Conservation (phyloP, 2,113 vertebrate species). For the Neomonachus schauinslandi region DNA sequence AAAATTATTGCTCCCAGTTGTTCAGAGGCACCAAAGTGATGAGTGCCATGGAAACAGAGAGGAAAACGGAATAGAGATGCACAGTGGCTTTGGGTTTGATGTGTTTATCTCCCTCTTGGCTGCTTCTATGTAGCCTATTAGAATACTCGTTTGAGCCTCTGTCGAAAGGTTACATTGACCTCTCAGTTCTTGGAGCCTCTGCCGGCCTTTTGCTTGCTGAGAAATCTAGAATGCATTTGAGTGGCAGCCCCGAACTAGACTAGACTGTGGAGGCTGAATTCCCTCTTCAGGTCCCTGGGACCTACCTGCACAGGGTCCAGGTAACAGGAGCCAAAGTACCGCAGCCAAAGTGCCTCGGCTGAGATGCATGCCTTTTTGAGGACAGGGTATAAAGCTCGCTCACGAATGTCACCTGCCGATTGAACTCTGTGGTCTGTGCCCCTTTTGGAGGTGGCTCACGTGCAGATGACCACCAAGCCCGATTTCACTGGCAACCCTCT, state of each 20-base stretch:
- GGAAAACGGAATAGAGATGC: not conserved
- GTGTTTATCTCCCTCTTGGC: constrained; percentile 51
- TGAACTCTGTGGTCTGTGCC: not conserved
- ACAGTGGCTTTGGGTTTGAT: constrained; percentile 28
- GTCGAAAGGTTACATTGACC: constrained; percentile 51
- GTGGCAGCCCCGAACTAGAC: not conserved
- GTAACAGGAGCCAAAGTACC: not conserved
- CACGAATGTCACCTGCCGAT: not conserved
- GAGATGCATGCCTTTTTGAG: not conserved
- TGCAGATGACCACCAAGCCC: not conserved
- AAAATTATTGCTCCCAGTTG: constrained; percentile 19
- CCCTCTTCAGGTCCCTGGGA: constrained; percentile 51
- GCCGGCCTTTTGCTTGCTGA: constrained; percentile 28
- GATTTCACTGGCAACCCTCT: not conserved
- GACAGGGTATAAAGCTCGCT: not conserved
- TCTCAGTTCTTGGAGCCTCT: constrained; percentile 38
- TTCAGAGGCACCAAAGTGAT: constrained; percentile 51
- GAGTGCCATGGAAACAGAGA: constrained; percentile 57
- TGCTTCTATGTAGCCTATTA: constrained; percentile 41
- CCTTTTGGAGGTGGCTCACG: not conserved
- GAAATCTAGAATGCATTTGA: constrained; percentile 48
- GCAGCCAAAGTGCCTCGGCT: not conserved
- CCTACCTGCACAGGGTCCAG: constrained; percentile 10
- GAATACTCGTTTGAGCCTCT: constrained; percentile 54
- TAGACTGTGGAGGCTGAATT: constrained; percentile 38